phyloP scores from a whole-genome alignment of 2,113 vertebrate species.

The Xenopus tropicalis region DNA sequence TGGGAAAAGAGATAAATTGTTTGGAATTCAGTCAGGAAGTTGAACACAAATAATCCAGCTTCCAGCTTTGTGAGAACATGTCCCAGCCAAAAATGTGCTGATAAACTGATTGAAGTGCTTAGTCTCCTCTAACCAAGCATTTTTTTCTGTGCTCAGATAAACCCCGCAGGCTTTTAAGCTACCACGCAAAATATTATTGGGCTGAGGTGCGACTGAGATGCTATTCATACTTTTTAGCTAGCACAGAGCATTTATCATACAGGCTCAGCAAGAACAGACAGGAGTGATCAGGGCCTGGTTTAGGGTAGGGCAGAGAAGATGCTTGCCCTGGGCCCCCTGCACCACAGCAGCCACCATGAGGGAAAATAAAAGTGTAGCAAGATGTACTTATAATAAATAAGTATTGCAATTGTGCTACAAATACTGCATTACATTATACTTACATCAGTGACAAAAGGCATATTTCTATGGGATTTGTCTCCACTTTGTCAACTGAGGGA shows the following conservation, averaged over 20 bases:
- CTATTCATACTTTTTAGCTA: conserved; percentile 11
- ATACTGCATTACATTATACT: too few relatives aligned
- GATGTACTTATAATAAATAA: too few relatives aligned
- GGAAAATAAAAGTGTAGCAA: too few relatives aligned
- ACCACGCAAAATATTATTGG: conserved; percentile 5
- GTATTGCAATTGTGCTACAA: too few relatives aligned
- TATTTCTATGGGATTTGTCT: too few relatives aligned
- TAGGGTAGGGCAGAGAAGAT: too few relatives aligned
- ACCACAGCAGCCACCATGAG: too few relatives aligned
- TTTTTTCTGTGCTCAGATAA: not conserved
- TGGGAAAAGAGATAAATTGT: not conserved
- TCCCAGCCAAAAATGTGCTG: conserved; percentile 20
- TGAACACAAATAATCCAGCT: conserved; percentile 14
- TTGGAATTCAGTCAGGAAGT: conserved; percentile 20
- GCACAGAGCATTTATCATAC: not conserved
- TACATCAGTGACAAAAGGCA: too few relatives aligned
- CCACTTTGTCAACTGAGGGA: too few relatives aligned
- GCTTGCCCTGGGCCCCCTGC: too few relatives aligned
- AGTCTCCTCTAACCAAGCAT: conserved; percentile 1
- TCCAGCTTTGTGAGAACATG: conserved; percentile 16
- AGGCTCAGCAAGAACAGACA: conserved; percentile 5
- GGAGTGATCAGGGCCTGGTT: not conserved
- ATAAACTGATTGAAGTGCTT: conserved; percentile 9
- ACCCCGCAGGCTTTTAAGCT: conserved; percentile 10
- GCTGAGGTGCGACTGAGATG: conserved; percentile 3